A percentile compares a stretch with the other conserved stretches of the same genome.
phyloP scores from a whole-genome alignment of 2,888 invertebrate genomes.

The Ischnus inquisitorius region DNA sequence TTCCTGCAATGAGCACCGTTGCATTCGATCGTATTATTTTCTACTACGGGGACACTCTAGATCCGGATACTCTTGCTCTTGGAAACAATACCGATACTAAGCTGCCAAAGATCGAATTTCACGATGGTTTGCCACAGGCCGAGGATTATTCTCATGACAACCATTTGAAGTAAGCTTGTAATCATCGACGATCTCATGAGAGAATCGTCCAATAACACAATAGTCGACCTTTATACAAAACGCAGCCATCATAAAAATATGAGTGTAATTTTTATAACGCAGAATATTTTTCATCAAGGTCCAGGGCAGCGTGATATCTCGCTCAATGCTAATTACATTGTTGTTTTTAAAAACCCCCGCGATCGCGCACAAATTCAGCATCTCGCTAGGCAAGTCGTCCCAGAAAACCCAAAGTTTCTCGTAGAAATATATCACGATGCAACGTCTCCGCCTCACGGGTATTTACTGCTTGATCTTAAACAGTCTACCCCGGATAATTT shows the following conservation, averaged over 20 bases:
- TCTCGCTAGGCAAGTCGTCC: conserved; percentile 61
- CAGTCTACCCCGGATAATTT: conserved; percentile 33
- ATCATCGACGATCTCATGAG: conserved; percentile 49
- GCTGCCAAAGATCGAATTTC: conserved; percentile 42
- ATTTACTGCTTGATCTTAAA: conserved; percentile 43
- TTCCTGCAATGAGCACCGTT: conserved; percentile 18
- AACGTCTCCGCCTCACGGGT: conserved; percentile 50
- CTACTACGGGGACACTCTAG: conserved; percentile 54
- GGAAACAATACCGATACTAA: conserved; percentile 34
- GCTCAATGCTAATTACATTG: conserved; percentile 60
- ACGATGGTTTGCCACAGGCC: no score
- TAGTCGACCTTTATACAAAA: conserved; percentile 28
- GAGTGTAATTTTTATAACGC: conserved; percentile 51
- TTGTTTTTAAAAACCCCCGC: conserved; percentile 64
- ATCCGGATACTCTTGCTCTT: neutral
- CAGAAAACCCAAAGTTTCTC: conserved; percentile 64
- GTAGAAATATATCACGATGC: conserved; percentile 68
- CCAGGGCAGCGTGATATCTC: conserved; percentile 60
- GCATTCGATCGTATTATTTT: conserved; percentile 60
- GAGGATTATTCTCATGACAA: conserved; percentile 55
- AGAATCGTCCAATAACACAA: no score
- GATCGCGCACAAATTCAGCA: conserved; percentile 64
- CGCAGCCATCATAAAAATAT: conserved; percentile 65
- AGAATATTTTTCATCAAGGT: conserved; percentile 47
- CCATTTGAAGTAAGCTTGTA: conserved; percentile 8